phyloP scores from a whole-genome alignment of 2,888 invertebrate genomes.

The Agriopis leucophaearia region DNA sequence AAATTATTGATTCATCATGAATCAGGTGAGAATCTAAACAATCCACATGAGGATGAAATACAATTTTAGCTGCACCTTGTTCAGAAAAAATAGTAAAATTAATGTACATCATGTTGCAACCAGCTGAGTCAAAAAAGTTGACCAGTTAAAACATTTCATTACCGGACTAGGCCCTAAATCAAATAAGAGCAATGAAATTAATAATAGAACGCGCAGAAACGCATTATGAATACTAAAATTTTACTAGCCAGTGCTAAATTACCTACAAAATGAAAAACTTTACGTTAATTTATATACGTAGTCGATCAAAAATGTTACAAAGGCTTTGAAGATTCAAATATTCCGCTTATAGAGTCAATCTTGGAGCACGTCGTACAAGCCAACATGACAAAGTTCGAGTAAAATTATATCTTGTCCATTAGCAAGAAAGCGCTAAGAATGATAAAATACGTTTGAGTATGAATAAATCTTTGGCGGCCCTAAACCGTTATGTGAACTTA shows the following conservation, averaged over 20 bases:
- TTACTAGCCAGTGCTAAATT: not conserved
- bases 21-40: too few relatives aligned
- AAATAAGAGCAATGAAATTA: not conserved
- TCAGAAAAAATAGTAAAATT: slow-evolving; percentile 5
- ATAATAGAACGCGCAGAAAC: not conserved
- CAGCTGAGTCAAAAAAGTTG: too few relatives aligned
- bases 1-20: too few relatives aligned
- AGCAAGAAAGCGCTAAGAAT: slow-evolving; percentile 4
- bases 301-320: not conserved
- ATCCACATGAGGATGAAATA: not conserved
- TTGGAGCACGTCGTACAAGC: not conserved
- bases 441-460: slow-evolving; percentile 6
- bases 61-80: not conserved
- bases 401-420: slow-evolving; percentile 6
- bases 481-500: slow-evolving; percentile 34
- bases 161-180: slow-evolving; percentile 6
- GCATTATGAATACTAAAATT: not conserved
- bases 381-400: not conserved
- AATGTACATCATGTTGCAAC: too few relatives aligned
- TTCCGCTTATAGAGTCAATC: not conserved
- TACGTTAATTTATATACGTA: too few relatives aligned
- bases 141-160: slow-evolving; percentile 12
- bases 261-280: not conserved
- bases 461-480: slow-evolving; percentile 20
- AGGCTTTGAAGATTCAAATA: not conserved